A percentile compares a stretch with the other conserved stretches of the same genome.
Evolutionary conservation across 2,113 vertebrate genomes (phyloP).

Genomic region (Condylura cristata): DNA sequence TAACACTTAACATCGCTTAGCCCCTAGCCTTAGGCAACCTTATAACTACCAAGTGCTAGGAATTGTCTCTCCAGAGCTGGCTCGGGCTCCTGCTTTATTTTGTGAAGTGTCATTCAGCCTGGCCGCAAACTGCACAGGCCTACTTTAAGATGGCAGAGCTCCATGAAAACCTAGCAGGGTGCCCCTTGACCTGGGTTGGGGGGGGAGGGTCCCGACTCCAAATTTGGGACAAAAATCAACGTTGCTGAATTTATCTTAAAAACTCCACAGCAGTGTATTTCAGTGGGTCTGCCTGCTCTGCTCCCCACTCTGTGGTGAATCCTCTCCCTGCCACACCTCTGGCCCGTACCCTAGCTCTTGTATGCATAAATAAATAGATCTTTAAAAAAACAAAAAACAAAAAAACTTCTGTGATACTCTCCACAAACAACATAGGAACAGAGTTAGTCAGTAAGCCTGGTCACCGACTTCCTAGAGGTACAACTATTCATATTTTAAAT

Average conservation of each 20-base stretch:
- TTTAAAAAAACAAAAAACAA: too few species aligned
- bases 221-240: constrained; percentile 42
- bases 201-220: too few species aligned
- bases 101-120: constrained; percentile 42
- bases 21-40: constrained; percentile 80
- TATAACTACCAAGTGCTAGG: constrained; percentile 67
- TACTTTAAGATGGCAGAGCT: constrained; percentile 38
- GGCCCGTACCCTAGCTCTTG: too few species aligned
- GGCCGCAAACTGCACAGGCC: background rate
- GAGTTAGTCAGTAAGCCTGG: constrained; percentile 55
- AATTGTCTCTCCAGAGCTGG: constrained; percentile 72
- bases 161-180: background rate
- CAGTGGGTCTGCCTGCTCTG: too few species aligned
- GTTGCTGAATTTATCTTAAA: constrained; percentile 4
- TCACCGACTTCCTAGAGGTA: constrained; percentile 26
- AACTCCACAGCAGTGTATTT: too few species aligned
- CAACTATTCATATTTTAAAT: constrained; percentile 72
- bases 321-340: too few species aligned
- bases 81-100: constrained; percentile 74
- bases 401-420: background rate
- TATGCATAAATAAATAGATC: too few species aligned
- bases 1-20: constrained; percentile 81
- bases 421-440: background rate
- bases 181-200: background rate
- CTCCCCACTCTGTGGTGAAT: too few species aligned